Percentiles rank a stretch among this genome's conserved stretches.
phyloP scores from a whole-genome alignment of 1,140 invertebrate species.

The Halictus rubicundus region DNA sequence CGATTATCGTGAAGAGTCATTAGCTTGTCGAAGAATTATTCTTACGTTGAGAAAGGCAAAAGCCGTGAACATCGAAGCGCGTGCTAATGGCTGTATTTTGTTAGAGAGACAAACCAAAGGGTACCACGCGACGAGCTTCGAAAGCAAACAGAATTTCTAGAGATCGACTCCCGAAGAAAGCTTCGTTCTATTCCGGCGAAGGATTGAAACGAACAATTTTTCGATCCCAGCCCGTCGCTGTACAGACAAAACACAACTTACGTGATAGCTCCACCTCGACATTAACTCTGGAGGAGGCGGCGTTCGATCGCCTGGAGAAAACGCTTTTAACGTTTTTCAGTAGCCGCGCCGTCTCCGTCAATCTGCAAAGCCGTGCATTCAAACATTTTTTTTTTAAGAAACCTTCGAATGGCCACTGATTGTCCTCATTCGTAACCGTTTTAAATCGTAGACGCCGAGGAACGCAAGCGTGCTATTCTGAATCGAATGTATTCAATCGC shows the following conservation, averaged over 20 bases:
- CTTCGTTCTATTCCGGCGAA: background rate
- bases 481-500: constrained; percentile 14
- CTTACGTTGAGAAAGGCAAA: constrained; percentile 13
- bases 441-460: constrained; percentile 1
- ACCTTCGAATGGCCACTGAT: constrained; percentile 31
- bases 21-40: constrained; percentile 3
- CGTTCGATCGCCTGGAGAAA: constrained; percentile 90
- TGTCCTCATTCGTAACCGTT: constrained; percentile 6
- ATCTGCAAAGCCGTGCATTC: constrained; percentile 85
- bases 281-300: constrained; percentile 86
- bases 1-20: constrained; percentile 35
- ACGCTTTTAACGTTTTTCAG: constrained; percentile 95
- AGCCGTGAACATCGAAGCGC: constrained; percentile 49
- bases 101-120: constrained; percentile 5
- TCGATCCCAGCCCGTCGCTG: constrained; percentile 28
- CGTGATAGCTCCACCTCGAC: constrained; percentile 94
- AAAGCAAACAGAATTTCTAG: constrained; percentile 4
- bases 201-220: background rate
- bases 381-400: constrained; percentile 53
- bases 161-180: background rate
- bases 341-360: constrained; percentile 96
- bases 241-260: constrained; percentile 85
- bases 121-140: constrained; percentile 10
- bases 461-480: background rate
- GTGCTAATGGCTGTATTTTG: constrained; percentile 15